A percentile compares a stretch with the other conserved stretches of the same genome.
Conservation (phyloP, 2,888 invertebrate species). For the Stenchaetothrips biformis region DNA sequence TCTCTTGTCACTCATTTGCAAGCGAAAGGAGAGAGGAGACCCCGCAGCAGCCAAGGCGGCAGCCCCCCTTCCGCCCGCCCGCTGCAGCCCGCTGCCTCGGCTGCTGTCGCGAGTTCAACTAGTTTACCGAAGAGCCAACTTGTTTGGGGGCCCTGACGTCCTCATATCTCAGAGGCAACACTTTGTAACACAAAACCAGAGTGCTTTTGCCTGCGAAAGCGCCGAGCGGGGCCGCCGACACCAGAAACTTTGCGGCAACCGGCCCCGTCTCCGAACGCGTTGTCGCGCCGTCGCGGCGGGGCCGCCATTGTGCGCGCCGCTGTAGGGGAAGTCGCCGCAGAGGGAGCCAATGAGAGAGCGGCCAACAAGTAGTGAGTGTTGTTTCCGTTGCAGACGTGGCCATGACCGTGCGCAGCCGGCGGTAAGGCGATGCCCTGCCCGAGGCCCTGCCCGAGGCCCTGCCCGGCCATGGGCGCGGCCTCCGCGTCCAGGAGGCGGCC, state of each 20-base stretch:
- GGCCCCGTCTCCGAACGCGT: background rate
- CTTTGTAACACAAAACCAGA: constrained; percentile 4
- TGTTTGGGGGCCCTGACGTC: background rate
- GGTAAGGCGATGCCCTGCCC: background rate
- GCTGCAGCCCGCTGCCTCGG: background rate
- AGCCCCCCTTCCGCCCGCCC: background rate
- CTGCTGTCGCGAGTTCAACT: background rate
- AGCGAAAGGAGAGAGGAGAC: background rate
- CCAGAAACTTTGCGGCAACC: constrained; percentile 8
- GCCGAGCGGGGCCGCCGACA: background rate
- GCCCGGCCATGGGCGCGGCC: background rate
- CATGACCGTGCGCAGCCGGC: background rate
- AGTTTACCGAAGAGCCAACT: background rate
- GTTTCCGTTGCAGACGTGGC: background rate
- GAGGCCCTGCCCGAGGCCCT: background rate
- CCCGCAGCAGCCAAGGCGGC: background rate
- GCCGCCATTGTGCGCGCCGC: background rate
- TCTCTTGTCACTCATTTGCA: background rate
- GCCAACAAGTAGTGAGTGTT: too few species aligned
- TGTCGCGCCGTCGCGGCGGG: background rate
- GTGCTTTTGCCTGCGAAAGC: background rate
- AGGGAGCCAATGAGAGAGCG: too few species aligned
- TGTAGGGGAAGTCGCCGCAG: background rate
- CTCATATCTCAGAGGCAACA: background rate
- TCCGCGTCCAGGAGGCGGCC: background rate